Base-by-base conservation (phyloP, 1,140 invertebrate species). In the Musca vetustissima region DNA sequence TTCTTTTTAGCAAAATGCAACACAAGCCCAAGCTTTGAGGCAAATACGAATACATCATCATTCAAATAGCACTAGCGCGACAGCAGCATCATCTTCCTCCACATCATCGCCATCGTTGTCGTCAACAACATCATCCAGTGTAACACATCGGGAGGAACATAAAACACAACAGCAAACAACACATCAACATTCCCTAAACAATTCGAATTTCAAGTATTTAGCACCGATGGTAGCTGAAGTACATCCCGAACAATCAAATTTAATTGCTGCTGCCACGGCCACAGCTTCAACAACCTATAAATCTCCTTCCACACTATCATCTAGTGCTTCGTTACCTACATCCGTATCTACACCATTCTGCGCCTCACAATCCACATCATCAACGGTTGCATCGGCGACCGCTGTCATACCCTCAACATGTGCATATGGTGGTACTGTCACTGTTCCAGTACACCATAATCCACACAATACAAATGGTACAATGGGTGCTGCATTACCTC, bases 151-250 rank as follows among this genome's bases (percentile, higher is more conserved):
- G 11, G 66, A 55, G 1, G 49, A 50, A 48, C 28, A 43, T 7
- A 68, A 71, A 53, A 59, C 52, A 52, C 48, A 64, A 64, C 48
- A 43, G 47, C 13, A 17, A 19, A 43, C 7, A 66, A 49, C 19
- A 66, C 48, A 43, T 43, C 36, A 43, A 43, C 53, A 52, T 36
- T 80, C 73, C 53, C 28, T 73, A 21, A 76, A 71, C 25, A 43
- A 43, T 43, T 67, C 76, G 0, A 79, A 79, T 72, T 75, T 71
- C 2, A 81, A 81, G 70, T 81, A 81, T 61, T 70, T 81, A 21
- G 75, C 79, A 74, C 85, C 52, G 74, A 80, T 83, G 83, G 88
- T 74, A 72, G 78, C 71, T 73, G 73, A 74, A 84, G 79, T 81
- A 19, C 79, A 80, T 77, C 79, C 79, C 68, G 83, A 78, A 79